Base-by-base conservation (phyloP, 2,888 invertebrate genomes). In the Polylopha cassiicola region DNA sequence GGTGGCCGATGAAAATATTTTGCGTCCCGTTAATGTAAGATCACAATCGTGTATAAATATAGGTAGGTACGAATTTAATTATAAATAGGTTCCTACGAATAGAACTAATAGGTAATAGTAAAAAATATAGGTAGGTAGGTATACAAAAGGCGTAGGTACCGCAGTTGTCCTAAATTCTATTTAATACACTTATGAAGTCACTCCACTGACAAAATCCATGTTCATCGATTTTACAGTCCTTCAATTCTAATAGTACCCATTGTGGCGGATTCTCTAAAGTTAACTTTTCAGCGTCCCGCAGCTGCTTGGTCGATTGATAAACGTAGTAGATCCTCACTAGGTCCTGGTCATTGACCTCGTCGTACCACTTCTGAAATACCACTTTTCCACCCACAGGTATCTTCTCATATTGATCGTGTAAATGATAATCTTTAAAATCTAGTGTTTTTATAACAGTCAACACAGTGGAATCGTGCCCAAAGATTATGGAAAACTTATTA, bases 401-500 rank as follows among this genome's bases (percentile, higher is more conserved):
- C 3, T 51, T 55, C 46, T 82, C 81, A 14, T 57, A 55, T 33
- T 77, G 76, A 21, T 63, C 58, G 8, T 61, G 54, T 9, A 78
- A 48, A 6, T 37, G 44, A 41, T 61, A 76, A 0, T 52, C 37
- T 42, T 70, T 61, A 26, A 79, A 66, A 8, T 50, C 57, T 28
- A 82, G 52, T 0, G 66, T 58, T 0, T 54, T 51, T 7, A 72
- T 48, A 1, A 79, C 44, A 5, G 72, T 43, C 24, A 54, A 66
- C 16, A 77, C 47, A 55, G 80, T 79, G 0, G 79, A 64, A 57
- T 82, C 82, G 37, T 82, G 82, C 0, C 81, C 80, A 1, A 78
- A 52, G 0, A 82, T 50, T 2, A 70, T 31, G 0, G 65, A 62
- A 9, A 76, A 58, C 39, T 65, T 74, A 18, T 43, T 31, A 3